phyloP scores from a whole-genome alignment of 2,888 invertebrate genomes.

The Nasonovia ribisnigri region DNA sequence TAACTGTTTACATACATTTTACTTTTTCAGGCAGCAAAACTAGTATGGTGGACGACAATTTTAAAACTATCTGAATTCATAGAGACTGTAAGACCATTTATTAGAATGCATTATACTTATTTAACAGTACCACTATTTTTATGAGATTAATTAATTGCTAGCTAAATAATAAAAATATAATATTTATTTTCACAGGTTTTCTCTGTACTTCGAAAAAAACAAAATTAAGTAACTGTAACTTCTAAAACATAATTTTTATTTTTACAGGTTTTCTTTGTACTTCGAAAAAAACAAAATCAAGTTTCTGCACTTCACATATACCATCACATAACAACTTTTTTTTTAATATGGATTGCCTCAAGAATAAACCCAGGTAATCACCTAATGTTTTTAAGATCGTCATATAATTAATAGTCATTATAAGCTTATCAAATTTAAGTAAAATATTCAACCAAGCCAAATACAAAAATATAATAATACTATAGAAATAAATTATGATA shows the following conservation, averaged over 20 bases:
- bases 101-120: constrained; percentile 53
- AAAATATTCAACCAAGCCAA: background rate
- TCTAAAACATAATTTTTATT: background rate
- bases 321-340: constrained; percentile 77
- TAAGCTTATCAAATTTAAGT: background rate
- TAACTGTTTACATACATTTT: background rate
- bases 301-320: constrained; percentile 81
- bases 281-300: constrained; percentile 80
- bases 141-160: constrained; percentile 69
- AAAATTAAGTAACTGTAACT: constrained; percentile 80
- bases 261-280: constrained; percentile 75
- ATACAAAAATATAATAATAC: background rate
- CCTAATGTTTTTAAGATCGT: background rate
- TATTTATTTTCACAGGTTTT: constrained; percentile 71
- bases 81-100: constrained; percentile 73
- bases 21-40: constrained; percentile 70
- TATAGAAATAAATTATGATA: background rate
- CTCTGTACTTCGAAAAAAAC: constrained; percentile 80
- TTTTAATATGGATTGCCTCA: constrained; percentile 75
- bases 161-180: constrained; percentile 68
- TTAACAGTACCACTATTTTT: constrained; percentile 67
- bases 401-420: background rate
- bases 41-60: constrained; percentile 77
- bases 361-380: constrained; percentile 78
- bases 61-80: constrained; percentile 78